A percentile compares a stretch with the other conserved stretches of the same genome.
These are phyloP conservation scores for Lepidocyrtinus sp. DNA, from an alignment of 2,888 invertebrate genomes.

Conservation along the genomic window DNA sequence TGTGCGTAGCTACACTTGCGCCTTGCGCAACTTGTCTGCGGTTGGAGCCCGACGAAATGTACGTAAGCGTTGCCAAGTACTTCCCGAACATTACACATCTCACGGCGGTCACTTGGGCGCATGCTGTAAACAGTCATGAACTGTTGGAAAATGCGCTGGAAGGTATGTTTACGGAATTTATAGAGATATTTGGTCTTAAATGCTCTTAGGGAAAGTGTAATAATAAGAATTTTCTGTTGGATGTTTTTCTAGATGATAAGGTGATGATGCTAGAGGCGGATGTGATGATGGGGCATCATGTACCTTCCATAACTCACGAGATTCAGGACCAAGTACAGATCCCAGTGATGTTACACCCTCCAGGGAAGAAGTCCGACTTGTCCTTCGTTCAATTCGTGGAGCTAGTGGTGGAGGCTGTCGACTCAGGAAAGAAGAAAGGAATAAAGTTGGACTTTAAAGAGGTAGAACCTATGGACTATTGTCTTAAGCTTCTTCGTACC, in stretches of 20 bases:
- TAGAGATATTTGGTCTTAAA: not conserved
- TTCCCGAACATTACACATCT: slow-evolving; percentile 78
- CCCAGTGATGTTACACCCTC: slow-evolving; percentile 93
- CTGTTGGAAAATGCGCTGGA: slow-evolving; percentile 78
- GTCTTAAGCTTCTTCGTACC: slow-evolving; percentile 70
- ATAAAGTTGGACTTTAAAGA: slow-evolving; percentile 92
- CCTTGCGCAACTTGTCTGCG: too few species aligned
- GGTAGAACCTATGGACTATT: slow-evolving; percentile 78
- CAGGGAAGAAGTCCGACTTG: slow-evolving; percentile 81
- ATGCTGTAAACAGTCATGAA: slow-evolving; percentile 84
- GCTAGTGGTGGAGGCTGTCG: too few species aligned
- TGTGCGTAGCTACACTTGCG: too few species aligned
- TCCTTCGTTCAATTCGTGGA: slow-evolving; percentile 82
- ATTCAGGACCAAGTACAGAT: slow-evolving; percentile 73
- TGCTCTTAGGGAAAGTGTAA: not conserved
- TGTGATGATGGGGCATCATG: slow-evolving; percentile 79
- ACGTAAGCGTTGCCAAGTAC: slow-evolving; percentile 71
- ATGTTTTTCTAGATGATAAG: slow-evolving; percentile 72
- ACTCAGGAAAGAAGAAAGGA: slow-evolving; percentile 77
- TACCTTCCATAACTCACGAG: not conserved
- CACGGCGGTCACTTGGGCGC: slow-evolving; percentile 86
- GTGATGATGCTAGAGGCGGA: slow-evolving; percentile 91
- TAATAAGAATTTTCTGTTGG: not conserved
- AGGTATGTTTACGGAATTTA: slow-evolving; percentile 70
- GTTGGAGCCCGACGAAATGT: not conserved